These are phyloP conservation scores for Mus pahari DNA, from an alignment of 2,113 vertebrate species.

Conservation along the genomic window DNA sequence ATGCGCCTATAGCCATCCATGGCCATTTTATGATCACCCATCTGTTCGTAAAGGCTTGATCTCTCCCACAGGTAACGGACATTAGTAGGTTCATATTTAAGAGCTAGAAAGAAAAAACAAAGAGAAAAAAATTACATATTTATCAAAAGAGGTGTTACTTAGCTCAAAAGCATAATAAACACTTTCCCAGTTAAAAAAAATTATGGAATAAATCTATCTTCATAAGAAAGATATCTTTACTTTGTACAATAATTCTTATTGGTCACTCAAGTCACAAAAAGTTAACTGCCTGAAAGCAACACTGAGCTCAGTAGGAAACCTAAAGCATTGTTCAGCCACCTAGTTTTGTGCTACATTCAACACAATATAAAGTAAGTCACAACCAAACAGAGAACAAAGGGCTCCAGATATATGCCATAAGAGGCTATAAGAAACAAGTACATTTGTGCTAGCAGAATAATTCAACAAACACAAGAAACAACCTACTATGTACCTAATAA, in stretches of 20 bases:
- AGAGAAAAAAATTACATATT: neutral
- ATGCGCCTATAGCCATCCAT: conserved; percentile 98
- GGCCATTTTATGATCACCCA: conserved; percentile 96
- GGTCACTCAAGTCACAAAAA: neutral
- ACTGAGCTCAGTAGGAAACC: neutral
- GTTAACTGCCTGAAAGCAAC: neutral
- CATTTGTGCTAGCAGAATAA: neutral
- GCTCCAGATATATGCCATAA: neutral
- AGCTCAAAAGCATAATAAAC: neutral
- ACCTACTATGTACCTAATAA: neutral
- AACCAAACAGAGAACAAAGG: conserved; percentile 24
- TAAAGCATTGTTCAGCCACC: neutral
- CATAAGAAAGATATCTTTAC: conserved; percentile 26
- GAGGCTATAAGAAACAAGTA: neutral
- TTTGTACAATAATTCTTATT: neutral
- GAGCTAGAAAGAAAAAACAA: conserved; percentile 87
- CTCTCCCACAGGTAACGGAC: conserved; percentile 98
- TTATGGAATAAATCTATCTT: conserved; percentile 49
- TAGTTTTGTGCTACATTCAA: neutral
- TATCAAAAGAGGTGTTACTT: neutral
- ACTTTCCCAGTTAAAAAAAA: neutral
- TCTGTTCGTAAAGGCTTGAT: conserved; percentile 94
- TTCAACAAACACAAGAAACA: neutral
- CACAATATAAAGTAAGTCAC: neutral
- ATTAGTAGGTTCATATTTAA: conserved; percentile 95